Evolutionary conservation across 2,113 vertebrate species (phyloP), one percentile per base, ranked within the genome.

Genomic region (Carettochelys insculpta): DNA sequence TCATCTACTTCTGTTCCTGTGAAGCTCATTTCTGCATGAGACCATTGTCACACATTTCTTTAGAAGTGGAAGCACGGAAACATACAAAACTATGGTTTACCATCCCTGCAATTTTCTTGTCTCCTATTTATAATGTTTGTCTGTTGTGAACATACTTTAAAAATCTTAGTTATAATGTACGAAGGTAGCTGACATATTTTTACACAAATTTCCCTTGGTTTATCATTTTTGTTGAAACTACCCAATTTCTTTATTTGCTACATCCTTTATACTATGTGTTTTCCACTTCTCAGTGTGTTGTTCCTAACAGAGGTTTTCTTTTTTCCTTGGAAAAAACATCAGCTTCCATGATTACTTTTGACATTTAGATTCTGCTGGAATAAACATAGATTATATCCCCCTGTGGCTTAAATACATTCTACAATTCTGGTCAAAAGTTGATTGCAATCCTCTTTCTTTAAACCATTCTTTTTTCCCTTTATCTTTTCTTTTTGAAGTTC

Each of bases 81-180:
- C 24, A 13, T 12, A 76, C 8, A 78, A 83, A 95, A 83, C 61
- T 61, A 91, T 29, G 92, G 53, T 51, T 88, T 83, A 85, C 22
- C 31, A 83, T 80, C 24, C n/a, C 43, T 48, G 76, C 48, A 80
- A 76, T 83, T 94, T 92, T 80, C 85, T 86, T 88, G 80, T 80
- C 85, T 85, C 43, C 29, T 45, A 73, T 77, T 92, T 90, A 45
- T 43, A 51, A 90, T 56, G 43, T 47, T 85, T 80, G 7, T 83
- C 38, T 88, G 29, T 48, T 88, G 51, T 24, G 77, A 79, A 82
- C 80, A 58, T 76, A 58, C n/a, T 87, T 92, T 6, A 9, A 82
- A n/a, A 82, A 82, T 48, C 78, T 85, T 56, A 92, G 34, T 11
- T 58, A n/a, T 81, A n/a, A 61, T 51, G 25, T 19, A 86, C 47